Conservation (phyloP, 1,140 invertebrate genomes). For the Zaprionus lachaisei region DNA sequence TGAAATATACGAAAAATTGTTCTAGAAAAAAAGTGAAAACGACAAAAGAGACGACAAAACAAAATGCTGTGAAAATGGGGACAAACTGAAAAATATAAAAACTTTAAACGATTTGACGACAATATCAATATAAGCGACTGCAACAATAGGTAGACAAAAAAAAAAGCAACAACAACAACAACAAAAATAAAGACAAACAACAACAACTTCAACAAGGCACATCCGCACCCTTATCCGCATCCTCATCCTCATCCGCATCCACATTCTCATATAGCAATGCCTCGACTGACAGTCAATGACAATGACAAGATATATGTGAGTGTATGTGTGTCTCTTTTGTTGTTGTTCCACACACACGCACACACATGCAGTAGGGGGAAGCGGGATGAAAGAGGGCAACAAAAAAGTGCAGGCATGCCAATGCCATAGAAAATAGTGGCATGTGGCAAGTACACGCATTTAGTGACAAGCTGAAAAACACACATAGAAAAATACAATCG, state of each 20-base stretch:
- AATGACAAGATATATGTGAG: slow-evolving; percentile 43
- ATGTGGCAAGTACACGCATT: slow-evolving; percentile 51
- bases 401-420: slow-evolving; percentile 23
- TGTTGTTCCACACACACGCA: slow-evolving; percentile 4
- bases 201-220: slow-evolving; percentile 34
- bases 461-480: slow-evolving; percentile 44
- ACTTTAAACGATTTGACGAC: slow-evolving; percentile 52
- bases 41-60: not conserved
- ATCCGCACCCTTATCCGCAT: slow-evolving; percentile 41
- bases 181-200: slow-evolving; percentile 15
- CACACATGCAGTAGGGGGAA: slow-evolving; percentile 9
- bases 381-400: not conserved
- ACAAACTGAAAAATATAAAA: slow-evolving; percentile 37
- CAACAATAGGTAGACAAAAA: slow-evolving; percentile 25
- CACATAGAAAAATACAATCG: slow-evolving; percentile 30
- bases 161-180: not conserved
- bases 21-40: not conserved
- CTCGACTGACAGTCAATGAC: slow-evolving; percentile 46
- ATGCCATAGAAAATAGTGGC: slow-evolving; percentile 42
- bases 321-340: not conserved
- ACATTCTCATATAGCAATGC: slow-evolving; percentile 30
- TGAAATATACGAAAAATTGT: slow-evolving; percentile 4
- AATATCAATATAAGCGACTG: slow-evolving; percentile 39
- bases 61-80: slow-evolving; percentile 21
- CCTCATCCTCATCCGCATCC: slow-evolving; percentile 27